Evolutionary conservation across 1,140 invertebrate genomes (phyloP).

Genomic region (Thalassaphorura encarpata): DNA sequence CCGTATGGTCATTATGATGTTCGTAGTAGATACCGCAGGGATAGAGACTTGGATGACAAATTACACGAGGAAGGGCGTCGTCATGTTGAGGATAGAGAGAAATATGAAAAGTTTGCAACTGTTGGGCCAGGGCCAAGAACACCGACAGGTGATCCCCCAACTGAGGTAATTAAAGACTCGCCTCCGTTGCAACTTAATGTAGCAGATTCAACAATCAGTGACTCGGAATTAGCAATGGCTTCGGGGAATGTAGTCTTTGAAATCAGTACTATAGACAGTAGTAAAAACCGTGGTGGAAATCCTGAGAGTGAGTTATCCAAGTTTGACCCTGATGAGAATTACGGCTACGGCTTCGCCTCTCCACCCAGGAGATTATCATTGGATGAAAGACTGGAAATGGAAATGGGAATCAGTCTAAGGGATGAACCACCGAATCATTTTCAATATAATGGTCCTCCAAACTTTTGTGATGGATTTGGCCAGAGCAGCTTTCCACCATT

Average conservation of each 20-base stretch:
- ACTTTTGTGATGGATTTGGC: no score
- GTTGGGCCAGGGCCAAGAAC: background rate
- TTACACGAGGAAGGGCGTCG: background rate
- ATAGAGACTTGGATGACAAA: conserved; percentile 13
- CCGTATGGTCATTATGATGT: background rate
- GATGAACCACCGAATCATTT: conserved; percentile 23
- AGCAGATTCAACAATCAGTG: conserved; percentile 44
- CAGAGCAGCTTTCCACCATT: background rate
- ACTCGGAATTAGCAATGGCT: conserved; percentile 37
- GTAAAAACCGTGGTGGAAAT: no score
- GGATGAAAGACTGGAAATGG: conserved; percentile 40
- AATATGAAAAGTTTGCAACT: conserved; percentile 8
- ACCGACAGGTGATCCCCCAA: background rate
- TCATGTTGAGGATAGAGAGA: background rate
- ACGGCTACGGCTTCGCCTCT: background rate
- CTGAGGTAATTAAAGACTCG: conserved; percentile 4
- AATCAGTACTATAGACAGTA: no score
- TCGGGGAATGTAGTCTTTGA: no score
- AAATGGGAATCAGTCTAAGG: conserved; percentile 36
- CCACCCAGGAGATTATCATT: conserved; percentile 37
- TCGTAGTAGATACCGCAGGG: background rate
- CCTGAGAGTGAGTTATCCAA: no score
- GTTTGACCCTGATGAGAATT: no score
- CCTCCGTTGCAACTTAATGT: conserved; percentile 37
- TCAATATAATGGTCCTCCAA: no score